phyloP scores from a whole-genome alignment of 2,888 invertebrate genomes.

The Lithophane socia region DNA sequence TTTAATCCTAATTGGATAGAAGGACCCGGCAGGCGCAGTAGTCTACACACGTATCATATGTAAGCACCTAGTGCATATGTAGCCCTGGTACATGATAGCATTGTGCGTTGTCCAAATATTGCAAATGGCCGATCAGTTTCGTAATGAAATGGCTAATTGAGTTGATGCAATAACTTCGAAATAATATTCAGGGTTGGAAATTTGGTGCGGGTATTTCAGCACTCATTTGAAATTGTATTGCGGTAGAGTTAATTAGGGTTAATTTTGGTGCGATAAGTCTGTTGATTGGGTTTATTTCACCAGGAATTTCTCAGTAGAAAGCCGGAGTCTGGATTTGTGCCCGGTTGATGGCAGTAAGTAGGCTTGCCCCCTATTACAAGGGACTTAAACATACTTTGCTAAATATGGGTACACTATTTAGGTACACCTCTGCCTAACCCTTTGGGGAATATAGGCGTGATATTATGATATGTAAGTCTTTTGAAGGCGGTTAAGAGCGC shows the following conservation, averaged over 20 bases:
- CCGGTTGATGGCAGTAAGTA: too few species aligned
- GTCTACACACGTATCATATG: constrained; percentile 80
- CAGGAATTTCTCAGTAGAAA: too few species aligned
- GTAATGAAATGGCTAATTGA: constrained; percentile 54
- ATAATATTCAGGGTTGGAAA: constrained; percentile 2
- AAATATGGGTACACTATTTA: too few species aligned
- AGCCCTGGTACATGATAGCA: constrained; percentile 43
- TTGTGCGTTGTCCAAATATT: constrained; percentile 62
- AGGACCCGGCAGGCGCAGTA: constrained; percentile 79
- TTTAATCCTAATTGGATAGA: constrained; percentile 86
- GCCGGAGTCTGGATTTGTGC: too few species aligned
- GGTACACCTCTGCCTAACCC: too few species aligned
- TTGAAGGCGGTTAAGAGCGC: too few species aligned
- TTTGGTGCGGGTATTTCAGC: neutral
- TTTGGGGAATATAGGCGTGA: too few species aligned
- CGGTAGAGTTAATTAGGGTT: neutral
- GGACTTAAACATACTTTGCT: too few species aligned
- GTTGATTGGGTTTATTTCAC: too few species aligned
- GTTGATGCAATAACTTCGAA: constrained; percentile 38
- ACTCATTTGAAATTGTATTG: neutral
- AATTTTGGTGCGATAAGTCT: neutral
- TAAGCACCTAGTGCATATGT: constrained; percentile 67
- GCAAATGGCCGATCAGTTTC: constrained; percentile 43
- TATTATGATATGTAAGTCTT: too few species aligned
- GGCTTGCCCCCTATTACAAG: too few species aligned